A percentile compares a stretch with the other conserved stretches of the same genome.
Evolutionary conservation across 2,888 invertebrate genomes (phyloP).

Genomic region (Netelia virgata): DNA sequence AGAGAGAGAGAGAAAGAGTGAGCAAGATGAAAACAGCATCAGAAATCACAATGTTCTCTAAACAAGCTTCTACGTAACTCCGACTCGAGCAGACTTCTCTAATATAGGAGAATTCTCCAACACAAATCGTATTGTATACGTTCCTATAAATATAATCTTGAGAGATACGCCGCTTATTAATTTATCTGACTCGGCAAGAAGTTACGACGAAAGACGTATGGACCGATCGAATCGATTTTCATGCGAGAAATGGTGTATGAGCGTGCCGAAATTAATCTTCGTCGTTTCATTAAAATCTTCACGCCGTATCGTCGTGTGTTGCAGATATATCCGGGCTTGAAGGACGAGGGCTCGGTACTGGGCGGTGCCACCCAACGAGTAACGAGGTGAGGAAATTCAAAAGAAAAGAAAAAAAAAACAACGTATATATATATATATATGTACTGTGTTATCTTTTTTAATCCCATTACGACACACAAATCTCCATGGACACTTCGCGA

Average conservation of each 20-base stretch:
- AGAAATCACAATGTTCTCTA: constrained; percentile 52
- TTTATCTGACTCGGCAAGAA: not conserved
- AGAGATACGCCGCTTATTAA: not conserved
- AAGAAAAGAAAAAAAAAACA: constrained; percentile 10
- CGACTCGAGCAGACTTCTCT: not conserved
- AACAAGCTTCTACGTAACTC: constrained; percentile 25
- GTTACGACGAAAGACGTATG: not conserved
- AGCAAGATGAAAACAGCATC: constrained; percentile 45
- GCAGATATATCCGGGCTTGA: constrained; percentile 82
- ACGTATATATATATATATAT: not conserved
- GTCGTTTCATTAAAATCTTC: no score
- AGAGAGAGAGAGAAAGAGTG: not conserved
- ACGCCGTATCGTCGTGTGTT: constrained; percentile 49
- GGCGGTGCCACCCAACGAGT: constrained; percentile 83
- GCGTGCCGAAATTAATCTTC: no score
- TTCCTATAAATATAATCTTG: not conserved
- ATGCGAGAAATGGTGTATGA: no score
- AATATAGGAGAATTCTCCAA: not conserved
- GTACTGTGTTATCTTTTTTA: no score
- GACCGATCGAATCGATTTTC: constrained; percentile 8
- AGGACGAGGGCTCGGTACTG: constrained; percentile 82
- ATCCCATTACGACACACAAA: constrained; percentile 25
- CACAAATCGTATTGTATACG: constrained; percentile 14
- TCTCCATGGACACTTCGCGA: constrained; percentile 2
- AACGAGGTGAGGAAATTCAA: constrained; percentile 78